Conservation (phyloP, 2,888 invertebrate species). For the Synanthedon formicaeformis region DNA sequence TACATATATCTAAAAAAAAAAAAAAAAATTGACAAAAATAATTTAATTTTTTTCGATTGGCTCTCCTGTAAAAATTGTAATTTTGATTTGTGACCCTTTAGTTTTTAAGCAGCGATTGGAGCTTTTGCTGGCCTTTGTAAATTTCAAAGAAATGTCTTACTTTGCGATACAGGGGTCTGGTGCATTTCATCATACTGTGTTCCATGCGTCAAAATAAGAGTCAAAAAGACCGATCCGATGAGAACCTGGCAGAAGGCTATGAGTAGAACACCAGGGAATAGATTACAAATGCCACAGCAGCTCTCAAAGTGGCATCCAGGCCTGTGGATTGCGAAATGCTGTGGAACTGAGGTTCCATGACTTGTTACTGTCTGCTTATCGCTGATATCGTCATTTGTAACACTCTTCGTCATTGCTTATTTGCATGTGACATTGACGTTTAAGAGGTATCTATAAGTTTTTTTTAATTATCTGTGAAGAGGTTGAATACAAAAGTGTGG, state of each 20-base stretch:
- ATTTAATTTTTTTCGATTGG: no score
- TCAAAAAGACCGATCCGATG: constrained; percentile 43
- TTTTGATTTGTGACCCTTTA: no score
- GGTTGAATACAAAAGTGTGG: no score
- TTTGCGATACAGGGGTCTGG: constrained; percentile 30
- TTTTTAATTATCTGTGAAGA: no score
- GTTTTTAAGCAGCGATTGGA: no score
- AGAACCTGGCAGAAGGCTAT: constrained; percentile 54
- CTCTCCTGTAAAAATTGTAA: no score
- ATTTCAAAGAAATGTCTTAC: constrained; percentile 22
- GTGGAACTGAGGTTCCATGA: constrained; percentile 41
- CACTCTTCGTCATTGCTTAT: constrained; percentile 25
- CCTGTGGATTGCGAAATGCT: constrained; percentile 50
- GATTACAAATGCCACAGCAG: constrained; percentile 57
- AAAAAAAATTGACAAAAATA: no score
- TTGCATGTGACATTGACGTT: no score
- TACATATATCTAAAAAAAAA: no score
- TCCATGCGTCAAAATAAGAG: constrained; percentile 44
- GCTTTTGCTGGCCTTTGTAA: no score
- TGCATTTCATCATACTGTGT: constrained; percentile 53
- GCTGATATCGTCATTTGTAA: constrained; percentile 17
- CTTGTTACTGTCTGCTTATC: constrained; percentile 17
- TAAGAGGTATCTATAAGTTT: no score
- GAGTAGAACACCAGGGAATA: constrained; percentile 56
- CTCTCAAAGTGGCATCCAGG: constrained; percentile 55